Base-by-base conservation (phyloP, 1,140 invertebrate genomes). In the Oreohelix idahoensis region DNA sequence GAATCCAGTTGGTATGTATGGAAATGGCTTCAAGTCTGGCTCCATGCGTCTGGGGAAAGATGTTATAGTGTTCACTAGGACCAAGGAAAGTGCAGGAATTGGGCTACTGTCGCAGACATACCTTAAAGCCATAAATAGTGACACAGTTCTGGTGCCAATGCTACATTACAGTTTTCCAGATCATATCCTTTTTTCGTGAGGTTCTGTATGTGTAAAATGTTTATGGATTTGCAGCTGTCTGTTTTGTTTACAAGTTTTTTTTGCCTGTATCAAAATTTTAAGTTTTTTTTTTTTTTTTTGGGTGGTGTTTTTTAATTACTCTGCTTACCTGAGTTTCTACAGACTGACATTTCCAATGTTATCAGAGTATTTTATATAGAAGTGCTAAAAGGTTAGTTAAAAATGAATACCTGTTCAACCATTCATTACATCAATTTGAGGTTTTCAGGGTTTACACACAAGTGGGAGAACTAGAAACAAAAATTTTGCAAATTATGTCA, bases 11-110 rank as follows among this genome's bases (percentile, higher is more conserved):
- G 91, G 91, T 74, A 86, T 90, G 35, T 92, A 92, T 88, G 91
- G 91, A 15, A 92, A 92, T 77, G 91, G 91, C 5, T 92, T 92
- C 80, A 92, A 92, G 82, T 91, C 90, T n/a, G 91, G 91, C 23
- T 89, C 89, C 15, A 91, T 92, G 91, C 86, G 89, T 49, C 84
- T 92, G 32, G 91, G 89, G 0, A 85, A 86, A 58, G 90, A 91
- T 86, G 90, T 88, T 0, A 71, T 92, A 23, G 90, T 92, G 23
- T 90, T 92, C 78, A 91, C 90, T 15, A 83, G 86, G n/a, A 79
- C 84, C 58, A 51, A 70, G 4, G 66, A 79, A 15, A 86, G 86
- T 32, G 89, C 87, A 53, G 89, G 89, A 81, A 87, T 92, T 4
- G 91, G 91, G 1, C 83, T 92, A 29, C 85, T 92, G 29, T 92